These are phyloP conservation scores for Leptocoma aspasia DNA, from an alignment of 2,113 vertebrate genomes.

Conservation along the genomic window DNA sequence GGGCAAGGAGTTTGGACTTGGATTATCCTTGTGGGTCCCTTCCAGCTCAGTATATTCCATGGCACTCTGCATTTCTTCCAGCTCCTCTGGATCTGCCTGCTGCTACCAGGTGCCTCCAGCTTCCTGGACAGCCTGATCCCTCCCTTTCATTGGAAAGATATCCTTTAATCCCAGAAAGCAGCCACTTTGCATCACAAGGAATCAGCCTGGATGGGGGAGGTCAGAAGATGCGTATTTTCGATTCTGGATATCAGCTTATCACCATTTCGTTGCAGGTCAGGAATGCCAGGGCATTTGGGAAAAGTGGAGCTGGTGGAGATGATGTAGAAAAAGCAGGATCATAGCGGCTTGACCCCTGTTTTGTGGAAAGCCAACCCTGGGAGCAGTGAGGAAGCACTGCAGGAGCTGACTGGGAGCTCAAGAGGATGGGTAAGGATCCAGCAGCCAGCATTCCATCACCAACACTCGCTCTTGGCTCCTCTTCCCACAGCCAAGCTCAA, in stretches of 20 bases:
- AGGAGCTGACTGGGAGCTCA: background rate
- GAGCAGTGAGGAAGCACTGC: rapidly evolving
- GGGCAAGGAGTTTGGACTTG: background rate
- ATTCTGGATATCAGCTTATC: background rate
- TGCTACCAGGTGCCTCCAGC: background rate
- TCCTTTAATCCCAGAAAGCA: background rate
- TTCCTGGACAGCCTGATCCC: background rate
- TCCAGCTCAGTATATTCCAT: background rate
- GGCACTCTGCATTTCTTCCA: background rate
- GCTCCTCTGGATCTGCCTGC: background rate
- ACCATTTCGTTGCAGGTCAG: background rate
- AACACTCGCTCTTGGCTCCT: background rate
- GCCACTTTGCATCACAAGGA: background rate
- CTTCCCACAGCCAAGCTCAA: background rate
- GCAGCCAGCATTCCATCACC: background rate
- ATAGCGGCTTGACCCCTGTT: rapidly evolving
- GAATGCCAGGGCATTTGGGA: background rate
- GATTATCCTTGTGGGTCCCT: background rate
- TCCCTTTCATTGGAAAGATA: background rate
- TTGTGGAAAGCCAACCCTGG: background rate
- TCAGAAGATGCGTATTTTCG: rapidly evolving
- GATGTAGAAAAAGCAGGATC: background rate
- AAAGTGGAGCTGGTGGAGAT: background rate
- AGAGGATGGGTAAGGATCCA: background rate
- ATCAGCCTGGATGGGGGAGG: background rate